These are phyloP conservation scores for Phymanthus crucifer DNA, from an alignment of 92 coral and sea anemone genomes.

Conservation along the genomic window DNA sequence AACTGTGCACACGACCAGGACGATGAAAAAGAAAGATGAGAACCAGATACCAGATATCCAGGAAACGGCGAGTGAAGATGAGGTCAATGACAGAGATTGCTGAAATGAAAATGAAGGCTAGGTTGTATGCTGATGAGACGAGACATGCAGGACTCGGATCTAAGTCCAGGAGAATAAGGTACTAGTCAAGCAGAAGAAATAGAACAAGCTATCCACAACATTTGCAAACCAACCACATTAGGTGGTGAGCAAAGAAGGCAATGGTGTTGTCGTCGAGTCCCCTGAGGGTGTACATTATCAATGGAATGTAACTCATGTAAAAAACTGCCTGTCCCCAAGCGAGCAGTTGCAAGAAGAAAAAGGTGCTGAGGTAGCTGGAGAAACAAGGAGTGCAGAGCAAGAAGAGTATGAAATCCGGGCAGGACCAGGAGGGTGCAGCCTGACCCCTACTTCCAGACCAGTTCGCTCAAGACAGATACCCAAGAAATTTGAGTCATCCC, in stretches of 20 bases:
- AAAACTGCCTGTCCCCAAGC: background rate
- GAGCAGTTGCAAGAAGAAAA: too few relatives aligned
- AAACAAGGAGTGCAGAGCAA: background rate
- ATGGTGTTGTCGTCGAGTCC: conserved; percentile 42
- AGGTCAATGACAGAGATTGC: conserved; percentile 35
- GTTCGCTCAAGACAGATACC: background rate
- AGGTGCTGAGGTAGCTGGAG: background rate
- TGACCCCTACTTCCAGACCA: background rate
- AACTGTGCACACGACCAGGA: too few relatives aligned
- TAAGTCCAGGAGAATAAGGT: conserved; percentile 43
- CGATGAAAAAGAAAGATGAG: conserved; percentile 40
- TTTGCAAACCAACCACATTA: conserved; percentile 44
- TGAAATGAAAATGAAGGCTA: conserved; percentile 49
- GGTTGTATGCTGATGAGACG: conserved; percentile 38
- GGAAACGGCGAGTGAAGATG: conserved; percentile 41
- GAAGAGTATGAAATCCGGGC: background rate
- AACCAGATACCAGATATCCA: conserved; percentile 40
- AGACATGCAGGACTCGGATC: conserved; percentile 27
- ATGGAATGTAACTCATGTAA: conserved; percentile 20
- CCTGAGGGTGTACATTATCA: conserved; percentile 44
- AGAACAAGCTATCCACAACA: conserved; percentile 55
- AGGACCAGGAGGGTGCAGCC: background rate
- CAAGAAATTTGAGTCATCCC: background rate
- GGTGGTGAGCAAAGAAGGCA: conserved; percentile 44
- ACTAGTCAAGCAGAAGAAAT: conserved; percentile 35